Conservation (phyloP, 2,113 vertebrate genomes). For the Turdus rufiventris region DNA sequence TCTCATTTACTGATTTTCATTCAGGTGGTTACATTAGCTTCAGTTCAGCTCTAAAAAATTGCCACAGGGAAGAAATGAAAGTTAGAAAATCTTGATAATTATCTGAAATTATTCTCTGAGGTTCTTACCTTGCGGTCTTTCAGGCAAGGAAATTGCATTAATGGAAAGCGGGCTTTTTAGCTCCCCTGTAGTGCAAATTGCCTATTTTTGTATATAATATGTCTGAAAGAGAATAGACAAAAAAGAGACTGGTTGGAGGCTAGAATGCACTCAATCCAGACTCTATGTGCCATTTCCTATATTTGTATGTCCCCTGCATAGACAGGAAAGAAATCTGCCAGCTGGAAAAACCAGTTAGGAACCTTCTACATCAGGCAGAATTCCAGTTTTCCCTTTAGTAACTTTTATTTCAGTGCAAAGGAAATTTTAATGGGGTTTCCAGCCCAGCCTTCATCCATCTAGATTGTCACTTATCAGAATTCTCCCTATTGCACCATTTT, state of each 20-base stretch:
- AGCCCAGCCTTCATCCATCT: neutral
- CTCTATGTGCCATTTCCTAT: neutral
- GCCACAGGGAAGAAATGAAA: neutral
- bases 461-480: neutral
- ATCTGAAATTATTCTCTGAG: neutral
- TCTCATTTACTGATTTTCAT: neutral
- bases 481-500: neutral
- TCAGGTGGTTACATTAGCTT: neutral
- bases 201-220: neutral
- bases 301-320: neutral
- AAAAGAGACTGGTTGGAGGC: neutral
- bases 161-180: neutral
- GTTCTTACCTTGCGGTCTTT: conserved; percentile 2
- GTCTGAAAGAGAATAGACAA: neutral
- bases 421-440: neutral
- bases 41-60: neutral
- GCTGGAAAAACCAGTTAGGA: neutral
- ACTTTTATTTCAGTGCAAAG: neutral
- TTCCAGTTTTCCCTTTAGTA: neutral
- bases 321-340: neutral
- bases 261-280: neutral
- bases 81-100: conserved; percentile 12
- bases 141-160: conserved; percentile 2
- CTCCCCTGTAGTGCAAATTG: neutral
- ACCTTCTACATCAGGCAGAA: neutral